Evolutionary conservation across 2,888 invertebrate species (phyloP).

Genomic region (Volucella bombylans): DNA sequence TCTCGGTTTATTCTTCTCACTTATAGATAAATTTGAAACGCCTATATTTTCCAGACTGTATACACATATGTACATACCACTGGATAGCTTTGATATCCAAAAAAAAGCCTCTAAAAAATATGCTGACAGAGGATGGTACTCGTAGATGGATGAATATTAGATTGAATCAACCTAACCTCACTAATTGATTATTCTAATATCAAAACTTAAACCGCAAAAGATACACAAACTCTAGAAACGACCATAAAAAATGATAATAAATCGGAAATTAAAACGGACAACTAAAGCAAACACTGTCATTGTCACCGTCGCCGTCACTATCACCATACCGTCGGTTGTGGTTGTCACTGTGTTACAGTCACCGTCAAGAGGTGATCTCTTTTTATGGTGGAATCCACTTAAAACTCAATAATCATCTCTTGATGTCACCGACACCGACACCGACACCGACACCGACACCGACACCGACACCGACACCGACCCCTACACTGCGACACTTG

Average conservation of each 20-base stretch:
- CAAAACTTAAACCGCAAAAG: conserved; percentile 66
- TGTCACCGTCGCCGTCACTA: neutral
- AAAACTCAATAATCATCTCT: conserved; percentile 73
- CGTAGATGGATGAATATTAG: neutral
- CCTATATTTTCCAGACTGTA: conserved; percentile 46
- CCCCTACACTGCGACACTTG: conserved; percentile 23
- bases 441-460: conserved; percentile 48
- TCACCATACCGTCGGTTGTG: too few relatives aligned
- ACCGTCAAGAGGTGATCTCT: conserved; percentile 69
- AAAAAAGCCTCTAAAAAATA: neutral
- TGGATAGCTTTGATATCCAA: neutral
- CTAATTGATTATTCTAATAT: conserved; percentile 74
- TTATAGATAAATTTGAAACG: conserved; percentile 51
- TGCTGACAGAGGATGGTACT: conserved; percentile 28
- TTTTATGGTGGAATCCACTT: conserved; percentile 73
- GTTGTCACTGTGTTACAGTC: too few relatives aligned
- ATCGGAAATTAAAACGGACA: conserved; percentile 73
- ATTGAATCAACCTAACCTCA: conserved; percentile 9
- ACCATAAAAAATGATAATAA: conserved; percentile 67
- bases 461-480: conserved; percentile 17
- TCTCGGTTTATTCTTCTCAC: conserved; percentile 13
- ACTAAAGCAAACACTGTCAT: conserved; percentile 61
- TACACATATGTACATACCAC: conserved; percentile 10
- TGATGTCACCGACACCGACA: conserved; percentile 62
- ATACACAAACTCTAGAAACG: conserved; percentile 37